phyloP scores from a whole-genome alignment of 2,797 vertebrate species.

The Myotis planiceps region DNA sequence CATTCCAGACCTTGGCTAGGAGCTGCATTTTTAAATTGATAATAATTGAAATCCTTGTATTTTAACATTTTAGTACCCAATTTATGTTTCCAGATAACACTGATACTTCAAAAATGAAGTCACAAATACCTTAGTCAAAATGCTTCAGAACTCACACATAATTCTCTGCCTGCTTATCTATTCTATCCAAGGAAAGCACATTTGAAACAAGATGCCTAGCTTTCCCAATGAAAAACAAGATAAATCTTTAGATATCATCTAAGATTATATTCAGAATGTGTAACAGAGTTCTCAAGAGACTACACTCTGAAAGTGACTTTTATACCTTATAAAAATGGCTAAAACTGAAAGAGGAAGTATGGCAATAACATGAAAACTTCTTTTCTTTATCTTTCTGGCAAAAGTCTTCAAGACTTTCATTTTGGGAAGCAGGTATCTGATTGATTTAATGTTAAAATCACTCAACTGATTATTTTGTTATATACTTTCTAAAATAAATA shows the following conservation, averaged over 20 bases:
- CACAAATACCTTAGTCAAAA: slow-evolving; percentile 40
- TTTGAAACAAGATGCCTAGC: background rate
- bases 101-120: background rate
- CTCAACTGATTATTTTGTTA: background rate
- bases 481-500: slow-evolving; percentile 34
- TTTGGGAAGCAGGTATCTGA: background rate
- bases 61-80: slow-evolving; percentile 28
- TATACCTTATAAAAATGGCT: background rate
- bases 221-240: slow-evolving; percentile 32
- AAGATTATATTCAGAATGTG: background rate
- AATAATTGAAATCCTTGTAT: background rate
- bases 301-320: background rate
- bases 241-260: background rate
- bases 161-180: background rate
- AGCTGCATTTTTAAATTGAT: slow-evolving; percentile 35
- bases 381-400: background rate
- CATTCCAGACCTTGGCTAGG: slow-evolving; percentile 42
- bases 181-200: slow-evolving; percentile 14
- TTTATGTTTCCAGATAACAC: slow-evolving; percentile 45
- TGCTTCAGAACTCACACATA: background rate
- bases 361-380: background rate
- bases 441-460: background rate
- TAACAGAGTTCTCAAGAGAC: background rate
- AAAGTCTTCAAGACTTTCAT: slow-evolving; percentile 16
- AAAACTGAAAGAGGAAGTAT: background rate